Conservation (phyloP, 1,140 invertebrate species). For the Bombus huntii region DNA sequence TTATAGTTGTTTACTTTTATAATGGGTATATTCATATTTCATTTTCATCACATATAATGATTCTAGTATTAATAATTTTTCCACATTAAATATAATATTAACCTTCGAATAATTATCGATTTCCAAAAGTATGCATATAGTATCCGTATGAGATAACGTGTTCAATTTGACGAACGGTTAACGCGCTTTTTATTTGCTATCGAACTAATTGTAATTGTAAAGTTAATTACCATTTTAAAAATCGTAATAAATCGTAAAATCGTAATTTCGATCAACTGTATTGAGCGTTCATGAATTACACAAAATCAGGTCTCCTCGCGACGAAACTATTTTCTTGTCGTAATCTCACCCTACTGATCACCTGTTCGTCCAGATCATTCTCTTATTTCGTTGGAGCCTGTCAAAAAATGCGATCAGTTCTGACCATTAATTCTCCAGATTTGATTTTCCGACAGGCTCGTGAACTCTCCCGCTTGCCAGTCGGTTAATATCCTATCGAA, state of each 20-base stretch:
- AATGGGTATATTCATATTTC: too few relatives aligned
- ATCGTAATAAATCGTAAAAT: background rate
- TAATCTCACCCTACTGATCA: background rate
- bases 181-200: background rate
- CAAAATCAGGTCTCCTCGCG: background rate
- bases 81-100: background rate
- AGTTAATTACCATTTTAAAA: slow-evolving; percentile 14
- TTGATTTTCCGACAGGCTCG: background rate
- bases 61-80: background rate
- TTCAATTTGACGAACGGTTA: background rate
- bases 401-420: slow-evolving; percentile 18
- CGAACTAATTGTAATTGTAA: background rate
- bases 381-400: background rate
- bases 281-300: background rate
- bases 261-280: background rate
- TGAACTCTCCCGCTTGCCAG: background rate
- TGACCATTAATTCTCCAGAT: slow-evolving; percentile 5
- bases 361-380: too few relatives aligned
- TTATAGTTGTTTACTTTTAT: too few relatives aligned
- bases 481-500: slow-evolving; percentile 23
- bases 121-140: background rate
- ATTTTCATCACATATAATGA: too few relatives aligned
- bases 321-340: slow-evolving; percentile 8
- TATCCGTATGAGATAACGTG: background rate
- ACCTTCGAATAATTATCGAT: background rate